Percentiles rank a stretch among this genome's conserved stretches.
Conservation (phyloP, 2,797 vertebrate genomes). For the Sebastes cheni region DNA sequence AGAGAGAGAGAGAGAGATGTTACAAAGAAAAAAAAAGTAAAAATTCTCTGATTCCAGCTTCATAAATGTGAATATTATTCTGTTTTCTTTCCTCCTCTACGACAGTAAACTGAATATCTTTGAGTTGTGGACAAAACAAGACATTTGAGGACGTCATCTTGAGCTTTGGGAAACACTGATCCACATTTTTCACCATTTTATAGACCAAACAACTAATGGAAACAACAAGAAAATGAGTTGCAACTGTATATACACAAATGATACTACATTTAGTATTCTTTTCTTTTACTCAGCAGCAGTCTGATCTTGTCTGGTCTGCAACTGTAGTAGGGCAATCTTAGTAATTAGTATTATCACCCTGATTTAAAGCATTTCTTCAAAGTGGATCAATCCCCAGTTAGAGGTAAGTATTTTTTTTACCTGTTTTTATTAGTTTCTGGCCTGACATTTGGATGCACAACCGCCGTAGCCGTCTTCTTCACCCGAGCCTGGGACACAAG, state of each 20-base stretch:
- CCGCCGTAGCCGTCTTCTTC: constrained; percentile 36
- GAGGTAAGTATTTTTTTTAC: constrained; percentile 46
- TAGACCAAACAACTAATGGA: too few species aligned
- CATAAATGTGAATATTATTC: too few species aligned
- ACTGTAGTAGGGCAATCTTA: not conserved
- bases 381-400: accelerated
- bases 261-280: not conserved
- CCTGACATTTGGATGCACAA: constrained; percentile 4
- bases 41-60: too few species aligned
- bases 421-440: constrained; percentile 79
- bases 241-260: not conserved
- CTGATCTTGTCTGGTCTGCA: not conserved
- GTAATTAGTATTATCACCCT: not conserved
- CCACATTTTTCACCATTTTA: too few species aligned
- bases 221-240: too few species aligned
- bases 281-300: not conserved
- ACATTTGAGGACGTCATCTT: too few species aligned
- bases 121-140: too few species aligned
- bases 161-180: too few species aligned
- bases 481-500: constrained; percentile 70
- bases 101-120: too few species aligned
- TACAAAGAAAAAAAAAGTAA: not conserved
- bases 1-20: not conserved
- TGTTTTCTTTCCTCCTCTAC: too few species aligned
- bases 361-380: not conserved